A percentile compares a stretch with the other conserved stretches of the same genome.
These are phyloP conservation scores for Platycheirus albimanus DNA, from an alignment of 2,888 invertebrate genomes.

Conservation along the genomic window DNA sequence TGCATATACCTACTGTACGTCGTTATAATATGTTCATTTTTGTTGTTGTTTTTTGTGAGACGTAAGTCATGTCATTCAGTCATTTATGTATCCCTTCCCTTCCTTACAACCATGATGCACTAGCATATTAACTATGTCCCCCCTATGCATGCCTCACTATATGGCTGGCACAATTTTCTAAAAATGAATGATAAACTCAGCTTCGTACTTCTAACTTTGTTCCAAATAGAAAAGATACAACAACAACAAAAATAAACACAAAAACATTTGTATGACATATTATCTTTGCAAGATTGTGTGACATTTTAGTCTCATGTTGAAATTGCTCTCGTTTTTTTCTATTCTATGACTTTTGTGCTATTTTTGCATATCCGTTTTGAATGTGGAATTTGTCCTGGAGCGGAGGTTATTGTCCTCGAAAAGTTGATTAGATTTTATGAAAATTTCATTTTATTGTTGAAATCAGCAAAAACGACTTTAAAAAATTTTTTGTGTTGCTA, in stretches of 20 bases:
- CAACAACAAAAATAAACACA: constrained; percentile 28
- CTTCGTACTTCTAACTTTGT: constrained; percentile 45
- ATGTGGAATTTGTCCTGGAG: background rate
- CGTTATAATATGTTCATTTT: background rate
- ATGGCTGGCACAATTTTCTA: constrained; percentile 52
- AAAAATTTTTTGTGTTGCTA: too few species aligned
- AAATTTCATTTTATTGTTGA: too few species aligned
- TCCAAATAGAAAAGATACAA: constrained; percentile 11
- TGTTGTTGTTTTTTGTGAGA: constrained; percentile 39
- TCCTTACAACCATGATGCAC: constrained; percentile 15
- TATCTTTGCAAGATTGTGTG: constrained; percentile 69
- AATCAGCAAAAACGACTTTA: too few species aligned
- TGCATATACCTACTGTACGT: background rate
- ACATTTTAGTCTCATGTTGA: constrained; percentile 64
- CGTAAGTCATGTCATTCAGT: constrained; percentile 66
- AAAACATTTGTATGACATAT: constrained; percentile 69
- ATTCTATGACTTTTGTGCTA: background rate
- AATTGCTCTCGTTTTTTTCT: constrained; percentile 37
- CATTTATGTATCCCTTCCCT: constrained; percentile 57
- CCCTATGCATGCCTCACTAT: too few species aligned
- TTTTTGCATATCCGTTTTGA: background rate
- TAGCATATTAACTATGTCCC: constrained; percentile 67
- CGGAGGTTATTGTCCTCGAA: background rate
- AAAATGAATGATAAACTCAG: constrained; percentile 67
- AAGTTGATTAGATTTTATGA: too few species aligned